Evolutionary conservation across 2,797 vertebrate genomes (phyloP).

Genomic region (Sebastes nivosus): DNA sequence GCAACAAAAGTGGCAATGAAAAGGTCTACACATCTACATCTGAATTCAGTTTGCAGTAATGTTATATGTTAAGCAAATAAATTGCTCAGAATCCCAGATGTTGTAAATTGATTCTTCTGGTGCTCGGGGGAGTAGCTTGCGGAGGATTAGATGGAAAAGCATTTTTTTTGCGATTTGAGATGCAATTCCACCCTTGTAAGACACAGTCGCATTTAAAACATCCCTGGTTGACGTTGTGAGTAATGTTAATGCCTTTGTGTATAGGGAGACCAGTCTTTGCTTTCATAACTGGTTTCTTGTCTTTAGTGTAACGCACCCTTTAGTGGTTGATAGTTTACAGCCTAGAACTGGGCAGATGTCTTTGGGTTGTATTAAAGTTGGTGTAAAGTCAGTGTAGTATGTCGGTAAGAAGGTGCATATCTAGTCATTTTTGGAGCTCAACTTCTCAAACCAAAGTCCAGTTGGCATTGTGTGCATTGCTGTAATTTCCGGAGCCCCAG

Average conservation of each 20-base stretch:
- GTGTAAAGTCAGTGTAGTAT: background rate
- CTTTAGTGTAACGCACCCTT: background rate
- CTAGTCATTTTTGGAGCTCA: slow-evolving; percentile 7
- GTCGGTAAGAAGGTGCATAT: background rate
- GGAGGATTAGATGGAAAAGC: slow-evolving; percentile 38
- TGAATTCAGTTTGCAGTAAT: slow-evolving; percentile 14
- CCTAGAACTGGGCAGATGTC: background rate
- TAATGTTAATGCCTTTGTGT: background rate
- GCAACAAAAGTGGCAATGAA: too few species aligned
- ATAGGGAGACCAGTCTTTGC: background rate
- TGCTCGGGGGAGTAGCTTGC: slow-evolving; percentile 2
- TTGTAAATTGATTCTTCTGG: slow-evolving; percentile 35
- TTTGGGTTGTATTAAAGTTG: background rate
- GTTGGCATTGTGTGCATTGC: slow-evolving; percentile 24
- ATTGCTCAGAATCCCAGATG: slow-evolving; percentile 29
- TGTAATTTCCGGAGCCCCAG: background rate
- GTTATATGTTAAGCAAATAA: slow-evolving; percentile 34
- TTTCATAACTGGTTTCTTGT: slow-evolving; percentile 10
- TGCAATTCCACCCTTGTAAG: slow-evolving; percentile 17
- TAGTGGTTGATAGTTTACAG: background rate
- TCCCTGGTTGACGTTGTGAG: background rate
- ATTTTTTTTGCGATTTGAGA: slow-evolving; percentile 1
- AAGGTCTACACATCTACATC: background rate
- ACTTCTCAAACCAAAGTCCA: slow-evolving; percentile 10
- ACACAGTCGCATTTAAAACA: background rate